These are phyloP conservation scores for Callipepla squamata DNA, from an alignment of 2,113 vertebrate species.

Conservation along the genomic window DNA sequence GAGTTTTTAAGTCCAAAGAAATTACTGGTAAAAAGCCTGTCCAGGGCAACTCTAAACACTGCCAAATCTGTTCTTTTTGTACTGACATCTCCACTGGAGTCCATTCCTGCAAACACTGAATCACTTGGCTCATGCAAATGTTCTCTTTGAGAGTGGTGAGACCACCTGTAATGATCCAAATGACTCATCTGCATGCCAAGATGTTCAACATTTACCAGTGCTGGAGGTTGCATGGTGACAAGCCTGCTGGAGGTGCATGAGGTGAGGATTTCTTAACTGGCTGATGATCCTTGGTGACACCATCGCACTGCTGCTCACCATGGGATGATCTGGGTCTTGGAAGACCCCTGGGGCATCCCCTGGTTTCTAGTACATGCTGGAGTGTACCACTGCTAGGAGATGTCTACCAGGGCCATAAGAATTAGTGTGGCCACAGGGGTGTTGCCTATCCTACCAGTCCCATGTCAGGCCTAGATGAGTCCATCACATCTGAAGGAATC, in stretches of 20 bases:
- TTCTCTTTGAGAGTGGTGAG: not conserved
- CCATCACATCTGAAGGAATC: not conserved
- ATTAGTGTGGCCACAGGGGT: fast-evolving
- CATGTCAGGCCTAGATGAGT: fast-evolving
- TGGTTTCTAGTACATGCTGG: not conserved
- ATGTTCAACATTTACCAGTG: not conserved
- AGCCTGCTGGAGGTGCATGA: not conserved
- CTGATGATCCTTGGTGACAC: not conserved
- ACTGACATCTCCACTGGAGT: not conserved
- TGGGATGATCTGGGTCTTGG: not conserved
- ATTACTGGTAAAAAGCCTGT: not conserved
- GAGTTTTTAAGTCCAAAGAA: not conserved
- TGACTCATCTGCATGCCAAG: not conserved
- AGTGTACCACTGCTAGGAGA: not conserved
- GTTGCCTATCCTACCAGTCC: not conserved
- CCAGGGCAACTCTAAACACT: not conserved
- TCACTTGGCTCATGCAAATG: not conserved
- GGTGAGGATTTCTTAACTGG: not conserved
- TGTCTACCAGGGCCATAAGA: not conserved
- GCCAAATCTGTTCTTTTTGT: not conserved
- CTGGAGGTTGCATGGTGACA: not conserved
- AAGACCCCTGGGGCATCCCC: not conserved
- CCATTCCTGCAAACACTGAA: not conserved
- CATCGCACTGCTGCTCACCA: not conserved
- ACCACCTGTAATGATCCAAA: not conserved